phyloP scores from a whole-genome alignment of 2,888 invertebrate genomes.

The Ichneumoninae sp. region DNA sequence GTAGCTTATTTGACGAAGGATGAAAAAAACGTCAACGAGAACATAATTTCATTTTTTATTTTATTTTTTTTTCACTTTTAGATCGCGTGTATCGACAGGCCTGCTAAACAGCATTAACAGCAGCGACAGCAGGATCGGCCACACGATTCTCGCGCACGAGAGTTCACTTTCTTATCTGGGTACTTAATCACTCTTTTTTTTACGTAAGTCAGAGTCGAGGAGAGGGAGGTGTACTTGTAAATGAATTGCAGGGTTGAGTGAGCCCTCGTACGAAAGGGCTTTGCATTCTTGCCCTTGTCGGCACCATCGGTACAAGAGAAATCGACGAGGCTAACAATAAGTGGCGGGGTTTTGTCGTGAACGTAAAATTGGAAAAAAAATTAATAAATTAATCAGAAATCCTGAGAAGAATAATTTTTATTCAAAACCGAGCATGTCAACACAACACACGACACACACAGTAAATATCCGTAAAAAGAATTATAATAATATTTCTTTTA shows the following conservation, averaged over 20 bases:
- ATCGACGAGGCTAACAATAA: background rate
- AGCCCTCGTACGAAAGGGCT: background rate
- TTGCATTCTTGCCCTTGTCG: background rate
- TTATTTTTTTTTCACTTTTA: background rate
- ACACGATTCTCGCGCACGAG: constrained; percentile 4
- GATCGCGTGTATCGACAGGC: constrained; percentile 17
- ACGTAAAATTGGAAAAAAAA: background rate
- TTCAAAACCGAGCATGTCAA: background rate
- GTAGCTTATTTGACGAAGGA: background rate
- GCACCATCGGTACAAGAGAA: background rate
- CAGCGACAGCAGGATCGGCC: background rate
- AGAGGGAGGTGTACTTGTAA: background rate
- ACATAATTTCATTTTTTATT: background rate
- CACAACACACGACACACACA: no score
- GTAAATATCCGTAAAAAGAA: no score
- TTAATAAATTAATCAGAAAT: background rate
- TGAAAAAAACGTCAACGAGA: background rate
- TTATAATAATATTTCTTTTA: no score
- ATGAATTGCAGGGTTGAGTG: background rate
- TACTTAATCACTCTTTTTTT: constrained; percentile 10
- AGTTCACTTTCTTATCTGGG: constrained; percentile 10
- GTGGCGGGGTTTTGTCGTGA: background rate
- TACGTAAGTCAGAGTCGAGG: background rate
- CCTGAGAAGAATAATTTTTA: background rate
- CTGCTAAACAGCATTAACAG: background rate